A percentile compares a stretch with the other conserved stretches of the same genome.
These are phyloP conservation scores for Achroia grisella DNA, from an alignment of 1,140 invertebrate species.

Conservation along the genomic window DNA sequence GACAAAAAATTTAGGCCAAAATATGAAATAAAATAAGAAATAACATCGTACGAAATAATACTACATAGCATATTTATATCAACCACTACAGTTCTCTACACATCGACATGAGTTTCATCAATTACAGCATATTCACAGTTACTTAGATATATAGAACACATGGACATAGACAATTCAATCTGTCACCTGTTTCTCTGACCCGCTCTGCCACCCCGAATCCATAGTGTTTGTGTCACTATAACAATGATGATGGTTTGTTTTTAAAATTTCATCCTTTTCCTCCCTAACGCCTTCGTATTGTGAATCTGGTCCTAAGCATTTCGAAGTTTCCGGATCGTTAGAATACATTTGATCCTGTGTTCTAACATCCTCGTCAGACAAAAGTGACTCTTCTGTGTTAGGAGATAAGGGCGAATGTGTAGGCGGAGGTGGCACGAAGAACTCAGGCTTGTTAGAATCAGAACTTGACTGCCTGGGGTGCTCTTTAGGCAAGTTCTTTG, in stretches of 20 bases:
- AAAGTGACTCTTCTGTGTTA: conserved; percentile 55
- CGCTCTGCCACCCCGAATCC: conserved; percentile 72
- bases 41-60: too few species aligned
- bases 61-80: too few species aligned
- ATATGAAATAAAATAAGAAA: too few species aligned
- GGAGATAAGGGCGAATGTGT: conserved; percentile 51
- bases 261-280: conserved; percentile 45
- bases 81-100: conserved; percentile 2
- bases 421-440: conserved; percentile 33
- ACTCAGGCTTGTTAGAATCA: conserved; percentile 37
- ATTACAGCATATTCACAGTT: too few species aligned
- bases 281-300: conserved; percentile 62
- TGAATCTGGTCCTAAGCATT: conserved; percentile 60
- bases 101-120: too few species aligned
- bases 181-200: conserved; percentile 67
- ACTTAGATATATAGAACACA: too few species aligned
- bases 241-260: conserved; percentile 59
- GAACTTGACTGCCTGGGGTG: conserved; percentile 40
- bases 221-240: conserved; percentile 72
- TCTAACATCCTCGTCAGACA: conserved; percentile 49
- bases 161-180: conserved; percentile 24
- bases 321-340: conserved; percentile 47
- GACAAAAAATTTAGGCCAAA: too few species aligned
- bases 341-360: conserved; percentile 46
- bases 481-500: conserved; percentile 41